A percentile compares a stretch with the other conserved stretches of the same genome.
These are phyloP conservation scores for Sparus aurata DNA, from an alignment of 2,797 vertebrate species.

Conservation along the genomic window DNA sequence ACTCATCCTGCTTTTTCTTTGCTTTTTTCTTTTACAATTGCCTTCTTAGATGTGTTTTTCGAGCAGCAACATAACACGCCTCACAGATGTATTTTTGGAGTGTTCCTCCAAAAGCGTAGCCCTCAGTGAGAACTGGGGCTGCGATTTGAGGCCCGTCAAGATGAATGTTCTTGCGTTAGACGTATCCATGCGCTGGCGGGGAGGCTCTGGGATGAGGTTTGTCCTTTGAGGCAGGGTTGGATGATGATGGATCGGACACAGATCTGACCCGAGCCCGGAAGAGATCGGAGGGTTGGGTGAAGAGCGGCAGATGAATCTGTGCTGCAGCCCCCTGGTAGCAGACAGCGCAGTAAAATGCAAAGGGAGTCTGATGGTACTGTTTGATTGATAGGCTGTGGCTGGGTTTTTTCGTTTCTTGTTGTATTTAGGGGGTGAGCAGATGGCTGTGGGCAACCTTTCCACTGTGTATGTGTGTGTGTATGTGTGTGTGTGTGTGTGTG, in stretches of 20 bases:
- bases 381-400: conserved; percentile 51
- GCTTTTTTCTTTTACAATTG: conserved; percentile 15
- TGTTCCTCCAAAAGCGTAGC: conserved; percentile 46
- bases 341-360: conserved; percentile 38
- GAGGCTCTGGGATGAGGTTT: conserved; percentile 52
- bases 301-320: conserved; percentile 27
- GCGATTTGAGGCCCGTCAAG: conserved; percentile 64
- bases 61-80: conserved; percentile 43
- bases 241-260: conserved; percentile 68
- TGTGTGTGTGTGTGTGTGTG: conserved; percentile 3
- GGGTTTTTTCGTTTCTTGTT: conserved; percentile 32
- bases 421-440: conserved; percentile 22
- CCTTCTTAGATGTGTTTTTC: conserved; percentile 23
- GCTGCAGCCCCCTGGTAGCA: conserved; percentile 45
- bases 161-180: conserved; percentile 66
- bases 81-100: conserved; percentile 63
- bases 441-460: conserved; percentile 22
- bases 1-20: not conserved
- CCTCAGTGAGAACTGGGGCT: conserved; percentile 52
- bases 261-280: conserved; percentile 54
- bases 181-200: conserved; percentile 30
- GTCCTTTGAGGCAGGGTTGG: conserved; percentile 61
- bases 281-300: conserved; percentile 41
- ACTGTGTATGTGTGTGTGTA: conserved; percentile 17
- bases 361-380: conserved; percentile 11